Percentiles rank a stretch among this genome's conserved stretches.
Conservation (phyloP, 2,113 vertebrate genomes). For the Lasiurus cinereus region DNA sequence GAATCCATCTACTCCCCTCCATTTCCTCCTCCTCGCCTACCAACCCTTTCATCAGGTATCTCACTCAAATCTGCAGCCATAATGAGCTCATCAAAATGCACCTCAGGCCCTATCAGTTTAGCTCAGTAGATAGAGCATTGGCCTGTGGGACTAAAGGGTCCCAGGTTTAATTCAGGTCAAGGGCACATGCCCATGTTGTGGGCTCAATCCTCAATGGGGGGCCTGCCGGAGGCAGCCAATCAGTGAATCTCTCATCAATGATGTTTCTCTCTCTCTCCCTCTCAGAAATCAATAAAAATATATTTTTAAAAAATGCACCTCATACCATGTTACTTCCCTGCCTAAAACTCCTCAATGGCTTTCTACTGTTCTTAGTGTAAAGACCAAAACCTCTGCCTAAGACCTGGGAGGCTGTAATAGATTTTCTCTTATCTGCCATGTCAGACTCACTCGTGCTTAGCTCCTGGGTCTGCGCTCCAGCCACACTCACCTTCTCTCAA, state of each 20-base stretch:
- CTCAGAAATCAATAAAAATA: no score
- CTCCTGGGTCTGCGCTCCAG: background rate
- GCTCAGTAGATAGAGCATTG: background rate
- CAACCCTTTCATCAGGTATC: background rate
- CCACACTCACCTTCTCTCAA: background rate
- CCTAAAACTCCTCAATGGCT: background rate
- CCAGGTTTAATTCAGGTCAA: background rate
- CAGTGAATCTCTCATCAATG: background rate
- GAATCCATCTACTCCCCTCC: constrained; percentile 17
- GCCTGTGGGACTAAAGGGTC: background rate
- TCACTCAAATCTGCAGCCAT: background rate
- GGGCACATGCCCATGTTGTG: background rate
- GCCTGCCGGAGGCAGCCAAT: no score
- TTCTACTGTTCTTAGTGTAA: background rate
- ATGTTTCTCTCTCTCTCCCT: background rate
- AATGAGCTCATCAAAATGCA: constrained; percentile 18
- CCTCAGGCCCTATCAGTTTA: background rate
- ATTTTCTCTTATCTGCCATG: background rate
- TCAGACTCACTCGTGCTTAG: background rate
- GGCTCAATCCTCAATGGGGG: background rate
- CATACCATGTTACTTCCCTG: background rate
- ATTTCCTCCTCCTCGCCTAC: background rate
- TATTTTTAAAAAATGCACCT: background rate
- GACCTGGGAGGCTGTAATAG: background rate
- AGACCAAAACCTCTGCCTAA: background rate